Base-by-base conservation (phyloP, 2,888 invertebrate species). In the Oscheius onirici region DNA sequence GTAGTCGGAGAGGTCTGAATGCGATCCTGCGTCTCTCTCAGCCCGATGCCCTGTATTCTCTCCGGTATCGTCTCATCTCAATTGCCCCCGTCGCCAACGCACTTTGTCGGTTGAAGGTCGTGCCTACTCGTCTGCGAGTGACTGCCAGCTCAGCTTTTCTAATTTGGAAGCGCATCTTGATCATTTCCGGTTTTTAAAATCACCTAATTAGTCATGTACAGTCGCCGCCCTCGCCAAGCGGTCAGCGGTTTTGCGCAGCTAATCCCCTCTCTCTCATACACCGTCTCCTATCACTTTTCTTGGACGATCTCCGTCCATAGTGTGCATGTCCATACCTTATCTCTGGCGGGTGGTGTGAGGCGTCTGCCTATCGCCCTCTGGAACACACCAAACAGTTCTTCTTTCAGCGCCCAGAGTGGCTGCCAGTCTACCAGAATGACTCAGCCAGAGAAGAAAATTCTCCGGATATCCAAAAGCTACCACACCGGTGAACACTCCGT, bases 61-160 rank as follows among this genome's bases (percentile, higher is more conserved):
- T 10, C 49, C 43, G 58, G 63, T 66, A 66, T 66, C 66, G 66
- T 66, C 49, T 66, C 66, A 66, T 66, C 66, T 66, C 66, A 66
- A 66, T 66, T 52, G 52, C 66, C 44, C 66, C 58, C 52, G 51
- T 52, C 66, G 66, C 54, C 66, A 66, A 66, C 66, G 66, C 66
- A 66, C 66, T 66, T 66, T 66, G 66, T 51, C 66, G 54, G 49
- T 52, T 66, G 66, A 66, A 66, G 66, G 66, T 66, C 66, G 66
- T 66, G 66, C 52, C 58, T 24, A 41, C 66, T 40, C 52, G 52
- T 11, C 51, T 28, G 28, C 43, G 60, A 24, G 17, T n/a, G 17
- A 49, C 26, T 28, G 63, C 63, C 63, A 63, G 63, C 63, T 63
- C 63, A 63, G 46, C 63, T 26, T 46, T 46, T 15, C 46, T 49